Base-by-base conservation (phyloP, 2,888 invertebrate species). In the Oscheius onirici region DNA sequence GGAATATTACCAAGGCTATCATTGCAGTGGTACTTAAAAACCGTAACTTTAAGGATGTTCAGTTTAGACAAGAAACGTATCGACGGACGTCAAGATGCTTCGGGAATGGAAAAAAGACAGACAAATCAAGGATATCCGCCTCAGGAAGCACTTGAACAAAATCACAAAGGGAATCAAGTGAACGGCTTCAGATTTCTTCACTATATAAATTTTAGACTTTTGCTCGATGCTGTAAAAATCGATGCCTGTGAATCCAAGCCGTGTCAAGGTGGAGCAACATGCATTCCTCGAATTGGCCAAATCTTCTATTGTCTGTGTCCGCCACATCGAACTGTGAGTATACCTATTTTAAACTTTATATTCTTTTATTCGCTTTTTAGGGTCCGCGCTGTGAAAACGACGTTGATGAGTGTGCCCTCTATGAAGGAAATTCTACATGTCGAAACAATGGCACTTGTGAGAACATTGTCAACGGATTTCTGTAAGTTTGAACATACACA, bases 371-470 rank as follows among this genome's bases (percentile, higher is more conserved):
- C 49, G 17, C 61, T 58, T 22, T 58, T 20, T 60, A 83, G 83
- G 85, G 85, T 17, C 40, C 58, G 17, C 61, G 71, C 8, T 86
- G 86, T 71, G 85, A 86, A 72, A 55, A 66, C 15, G 78, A 82
- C 17, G 72, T 84, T 11, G 83, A 86, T 72, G 85, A 86, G 63
- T 86, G 86, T 69, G 75, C 65, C 0, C 49, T 82, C 3, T 84
- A 82, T 66, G 34, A 73, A n/a, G 82, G 79, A 15, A 83, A 84
- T 0, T 24, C 44, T 1, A 71, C 75, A 13, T 85, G 81, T 51
- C 84, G 85, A 72, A 86, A 86, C 70, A 83, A 83, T 57, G 86
- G 77, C 8, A 87, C 84, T 3, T 86, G 86, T 71, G 68, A 72
- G 40, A 87, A 86, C 65, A 77, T 74, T 44, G 73, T 69, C 11